phyloP scores from a whole-genome alignment of 2,888 invertebrate species.

The Torymus auratus region DNA sequence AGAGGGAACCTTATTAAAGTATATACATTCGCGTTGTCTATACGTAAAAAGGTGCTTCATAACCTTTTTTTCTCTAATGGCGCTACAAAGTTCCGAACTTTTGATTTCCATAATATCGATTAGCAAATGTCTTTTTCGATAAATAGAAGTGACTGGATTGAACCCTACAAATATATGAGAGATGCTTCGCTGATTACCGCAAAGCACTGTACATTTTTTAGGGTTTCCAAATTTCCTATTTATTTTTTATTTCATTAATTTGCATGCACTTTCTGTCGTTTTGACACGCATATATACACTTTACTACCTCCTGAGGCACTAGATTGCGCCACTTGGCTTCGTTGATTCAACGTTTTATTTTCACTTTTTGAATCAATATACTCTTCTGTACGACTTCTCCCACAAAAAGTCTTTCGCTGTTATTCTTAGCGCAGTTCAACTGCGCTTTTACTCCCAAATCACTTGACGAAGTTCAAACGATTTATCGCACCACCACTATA shows the following conservation, averaged over 20 bases:
- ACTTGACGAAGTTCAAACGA: conserved; percentile 51
- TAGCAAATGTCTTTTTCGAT: conserved; percentile 55
- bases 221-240: conserved; percentile 33
- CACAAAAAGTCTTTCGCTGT: conserved; percentile 36
- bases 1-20: conserved; percentile 58
- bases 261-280: conserved; percentile 52
- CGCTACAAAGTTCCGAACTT: conserved; percentile 53
- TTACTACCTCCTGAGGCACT: conserved; percentile 63
- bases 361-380: conserved; percentile 54
- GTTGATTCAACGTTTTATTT: conserved; percentile 58
- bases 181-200: conserved; percentile 43
- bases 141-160: conserved; percentile 56
- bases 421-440: conserved; percentile 57
- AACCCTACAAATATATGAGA: conserved; percentile 47
- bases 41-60: conserved; percentile 47
- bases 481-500: conserved; percentile 58
- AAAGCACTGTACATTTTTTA: conserved; percentile 55
- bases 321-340: conserved; percentile 62
- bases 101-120: conserved; percentile 55
- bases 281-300: conserved; percentile 59
- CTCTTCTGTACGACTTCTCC: conserved; percentile 40
- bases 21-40: conserved; percentile 57
- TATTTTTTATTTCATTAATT: conserved; percentile 61
- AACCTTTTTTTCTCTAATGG: conserved; percentile 47
- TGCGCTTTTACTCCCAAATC: conserved; percentile 41